Percentiles rank a stretch among this genome's conserved stretches.
Conservation (phyloP, 1,140 invertebrate genomes). For the Drosophila carrolli region DNA sequence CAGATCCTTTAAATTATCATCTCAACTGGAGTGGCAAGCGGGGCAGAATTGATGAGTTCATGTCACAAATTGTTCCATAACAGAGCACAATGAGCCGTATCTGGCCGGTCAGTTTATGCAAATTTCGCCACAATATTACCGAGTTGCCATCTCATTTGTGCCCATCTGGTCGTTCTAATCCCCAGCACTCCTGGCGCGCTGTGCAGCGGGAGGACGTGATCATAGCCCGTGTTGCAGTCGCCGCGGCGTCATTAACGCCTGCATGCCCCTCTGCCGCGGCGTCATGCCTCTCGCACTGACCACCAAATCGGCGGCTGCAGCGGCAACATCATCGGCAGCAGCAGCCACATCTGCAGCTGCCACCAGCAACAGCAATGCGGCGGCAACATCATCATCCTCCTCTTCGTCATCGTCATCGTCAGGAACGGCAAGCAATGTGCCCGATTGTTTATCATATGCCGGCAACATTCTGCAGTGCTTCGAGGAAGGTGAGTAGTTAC, state of each 20-base stretch:
- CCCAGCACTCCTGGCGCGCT: slow-evolving; percentile 84
- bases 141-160: slow-evolving; percentile 10
- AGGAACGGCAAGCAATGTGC: slow-evolving; percentile 47
- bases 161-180: slow-evolving; percentile 23
- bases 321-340: slow-evolving; percentile 39
- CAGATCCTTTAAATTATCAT: slow-evolving; percentile 47
- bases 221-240: slow-evolving; percentile 90
- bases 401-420: slow-evolving; percentile 27
- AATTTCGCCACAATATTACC: slow-evolving; percentile 85
- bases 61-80: slow-evolving; percentile 38
- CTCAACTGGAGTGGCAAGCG: slow-evolving; percentile 16
- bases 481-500: slow-evolving; percentile 89
- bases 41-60: slow-evolving; percentile 51
- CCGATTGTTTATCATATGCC: slow-evolving; percentile 90
- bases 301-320: slow-evolving; percentile 57
- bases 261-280: slow-evolving; percentile 91
- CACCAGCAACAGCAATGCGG: slow-evolving; percentile 32
- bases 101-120: slow-evolving; percentile 68
- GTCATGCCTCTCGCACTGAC: slow-evolving; percentile 85
- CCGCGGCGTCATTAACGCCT: slow-evolving; percentile 89
- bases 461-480: slow-evolving; percentile 94
- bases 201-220: slow-evolving; percentile 90
- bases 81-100: slow-evolving; percentile 55
- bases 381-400: slow-evolving; percentile 29
- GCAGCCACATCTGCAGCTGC: slow-evolving; percentile 37